Conservation (phyloP, 1,140 invertebrate genomes). For the Triops cancriformis region DNA sequence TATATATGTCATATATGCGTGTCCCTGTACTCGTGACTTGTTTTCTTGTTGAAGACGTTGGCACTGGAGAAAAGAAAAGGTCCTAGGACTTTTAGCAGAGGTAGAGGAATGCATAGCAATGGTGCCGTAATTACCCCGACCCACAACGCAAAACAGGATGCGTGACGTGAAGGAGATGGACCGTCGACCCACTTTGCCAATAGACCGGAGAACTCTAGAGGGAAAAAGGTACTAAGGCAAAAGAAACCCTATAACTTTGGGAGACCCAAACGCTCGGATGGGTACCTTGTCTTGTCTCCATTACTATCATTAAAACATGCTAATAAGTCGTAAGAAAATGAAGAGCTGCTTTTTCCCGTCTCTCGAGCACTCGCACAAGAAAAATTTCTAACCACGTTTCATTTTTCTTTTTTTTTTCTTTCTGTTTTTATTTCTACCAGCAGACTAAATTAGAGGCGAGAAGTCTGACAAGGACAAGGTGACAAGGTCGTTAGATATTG, state of each 20-base stretch:
- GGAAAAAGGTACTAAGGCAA: neutral
- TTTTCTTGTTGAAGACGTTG: neutral
- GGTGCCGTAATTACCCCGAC: constrained; percentile 7
- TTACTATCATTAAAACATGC: constrained; percentile 14
- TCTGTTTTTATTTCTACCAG: too few species aligned
- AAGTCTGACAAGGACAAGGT: constrained; percentile 2
- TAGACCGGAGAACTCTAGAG: neutral
- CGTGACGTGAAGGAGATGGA: constrained; percentile 9
- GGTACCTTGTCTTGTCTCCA: constrained; percentile 7
- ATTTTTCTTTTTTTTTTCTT: neutral
- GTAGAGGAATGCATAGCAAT: constrained; percentile 10
- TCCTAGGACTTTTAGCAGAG: neutral
- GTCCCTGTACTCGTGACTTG: too few species aligned
- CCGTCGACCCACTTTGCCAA: constrained; percentile 9
- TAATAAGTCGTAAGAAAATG: neutral
- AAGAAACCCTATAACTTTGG: neutral
- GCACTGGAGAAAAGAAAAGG: neutral
- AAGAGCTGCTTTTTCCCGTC: neutral
- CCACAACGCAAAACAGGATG: constrained; percentile 12
- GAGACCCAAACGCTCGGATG: neutral
- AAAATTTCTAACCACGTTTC: neutral
- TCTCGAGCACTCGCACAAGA: neutral
- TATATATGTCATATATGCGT: too few species aligned
- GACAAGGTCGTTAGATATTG: constrained; percentile 5
- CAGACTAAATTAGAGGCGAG: neutral